A percentile compares a stretch with the other conserved stretches of the same genome.
Conservation (phyloP, 2,888 invertebrate species). For the Gandaritis pyraliata region DNA sequence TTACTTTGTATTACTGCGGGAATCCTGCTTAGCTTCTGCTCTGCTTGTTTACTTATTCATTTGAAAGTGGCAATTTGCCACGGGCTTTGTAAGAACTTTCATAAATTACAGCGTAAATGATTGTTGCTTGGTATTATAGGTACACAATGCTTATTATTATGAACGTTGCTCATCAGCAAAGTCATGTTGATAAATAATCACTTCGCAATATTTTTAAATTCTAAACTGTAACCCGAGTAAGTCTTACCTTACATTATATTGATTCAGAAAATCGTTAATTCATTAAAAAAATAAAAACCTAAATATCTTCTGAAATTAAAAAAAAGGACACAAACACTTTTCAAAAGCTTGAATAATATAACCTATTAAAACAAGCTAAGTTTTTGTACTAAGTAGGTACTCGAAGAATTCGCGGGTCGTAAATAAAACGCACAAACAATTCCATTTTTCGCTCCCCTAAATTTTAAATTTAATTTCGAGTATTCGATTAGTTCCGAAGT, state of each 20-base stretch:
- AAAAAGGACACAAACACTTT: too few species aligned
- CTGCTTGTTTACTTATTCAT: slow-evolving; percentile 41
- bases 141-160: slow-evolving; percentile 2
- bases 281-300: too few species aligned
- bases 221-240: too few species aligned
- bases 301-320: too few species aligned
- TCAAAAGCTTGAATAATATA: too few species aligned
- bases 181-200: too few species aligned
- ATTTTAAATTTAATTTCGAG: slow-evolving; percentile 69
- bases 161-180: not conserved
- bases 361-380: too few species aligned
- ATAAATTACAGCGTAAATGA: slow-evolving; percentile 21
- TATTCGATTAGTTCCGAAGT: slow-evolving; percentile 78
- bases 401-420: slow-evolving; percentile 33
- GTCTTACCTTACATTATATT: too few species aligned
- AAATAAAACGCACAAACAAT: slow-evolving; percentile 48
- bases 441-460: slow-evolving; percentile 48
- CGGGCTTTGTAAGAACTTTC: slow-evolving; percentile 31
- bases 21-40: slow-evolving; percentile 36
- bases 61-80: slow-evolving; percentile 41
- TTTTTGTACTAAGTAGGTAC: too few species aligned
- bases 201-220: too few species aligned
- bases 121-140: slow-evolving; percentile 9
- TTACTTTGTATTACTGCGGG: slow-evolving; percentile 63
- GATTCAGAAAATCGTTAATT: too few species aligned